These are phyloP conservation scores for Sturmia bella DNA, from an alignment of 2,888 invertebrate genomes.

Conservation along the genomic window DNA sequence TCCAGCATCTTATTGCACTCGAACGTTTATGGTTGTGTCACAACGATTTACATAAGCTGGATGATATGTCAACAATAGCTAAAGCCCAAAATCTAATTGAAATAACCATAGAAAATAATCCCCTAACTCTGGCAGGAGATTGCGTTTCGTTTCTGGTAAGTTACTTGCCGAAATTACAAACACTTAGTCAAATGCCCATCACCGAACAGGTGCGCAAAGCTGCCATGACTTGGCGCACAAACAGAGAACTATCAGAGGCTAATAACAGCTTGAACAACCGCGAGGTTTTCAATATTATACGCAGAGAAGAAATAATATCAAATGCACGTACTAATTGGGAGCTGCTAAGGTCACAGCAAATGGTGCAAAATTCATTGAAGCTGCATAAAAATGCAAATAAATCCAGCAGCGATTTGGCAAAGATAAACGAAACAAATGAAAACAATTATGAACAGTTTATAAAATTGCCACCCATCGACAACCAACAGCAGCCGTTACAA, in stretches of 20 bases:
- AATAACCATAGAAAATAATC: conserved; percentile 93
- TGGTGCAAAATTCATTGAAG: conserved; percentile 69
- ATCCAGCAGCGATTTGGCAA: conserved; percentile 73
- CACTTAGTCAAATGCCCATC: conserved; percentile 90
- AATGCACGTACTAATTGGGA: conserved; percentile 95
- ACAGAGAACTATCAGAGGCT: conserved; percentile 87
- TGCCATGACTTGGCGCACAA: conserved; percentile 90
- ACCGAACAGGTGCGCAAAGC: conserved; percentile 90
- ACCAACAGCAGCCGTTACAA: conserved; percentile 67
- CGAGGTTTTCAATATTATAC: conserved; percentile 83
- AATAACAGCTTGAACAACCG: conserved; percentile 82
- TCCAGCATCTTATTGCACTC: conserved; percentile 89
- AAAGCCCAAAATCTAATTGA: conserved; percentile 90
- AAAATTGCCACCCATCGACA: conserved; percentile 78
- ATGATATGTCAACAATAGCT: conserved; percentile 92
- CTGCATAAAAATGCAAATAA: conserved; percentile 56
- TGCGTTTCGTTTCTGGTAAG: conserved; percentile 92
- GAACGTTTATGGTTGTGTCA: conserved; percentile 83
- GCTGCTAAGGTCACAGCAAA: conserved; percentile 86
- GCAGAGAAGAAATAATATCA: conserved; percentile 91
- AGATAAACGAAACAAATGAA: conserved; percentile 77
- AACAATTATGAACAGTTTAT: conserved; percentile 74
- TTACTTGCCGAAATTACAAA: conserved; percentile 88
- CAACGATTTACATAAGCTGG: conserved; percentile 86
- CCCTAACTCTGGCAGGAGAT: conserved; percentile 90